Conservation (phyloP, 2,888 invertebrate genomes). For the Lasioglossum villosulum region DNA sequence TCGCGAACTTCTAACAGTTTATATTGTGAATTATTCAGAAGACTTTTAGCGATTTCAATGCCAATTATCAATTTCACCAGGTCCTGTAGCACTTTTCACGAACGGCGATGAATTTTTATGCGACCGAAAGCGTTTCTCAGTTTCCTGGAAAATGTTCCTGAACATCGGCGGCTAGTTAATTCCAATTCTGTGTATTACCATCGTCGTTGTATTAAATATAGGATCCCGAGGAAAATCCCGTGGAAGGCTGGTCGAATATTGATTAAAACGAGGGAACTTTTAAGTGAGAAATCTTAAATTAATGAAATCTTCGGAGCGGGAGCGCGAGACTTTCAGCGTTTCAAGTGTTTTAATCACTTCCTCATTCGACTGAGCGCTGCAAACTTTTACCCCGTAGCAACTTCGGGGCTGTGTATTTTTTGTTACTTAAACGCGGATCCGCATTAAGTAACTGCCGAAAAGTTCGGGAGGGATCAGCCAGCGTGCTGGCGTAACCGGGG, state of each 20-base stretch:
- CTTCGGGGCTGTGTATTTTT: constrained; percentile 12
- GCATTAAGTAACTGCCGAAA: background rate
- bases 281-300: constrained; percentile 39
- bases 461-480: background rate
- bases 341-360: constrained; percentile 40
- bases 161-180: background rate
- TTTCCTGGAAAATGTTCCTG: background rate
- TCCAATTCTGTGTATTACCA: background rate
- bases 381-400: constrained; percentile 22
- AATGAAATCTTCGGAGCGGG: constrained; percentile 33
- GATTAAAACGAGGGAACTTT: constrained; percentile 39
- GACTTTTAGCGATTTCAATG: too few relatives aligned
- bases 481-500: background rate
- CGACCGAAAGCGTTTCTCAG: background rate
- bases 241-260: constrained; percentile 33
- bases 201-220: constrained; percentile 16
- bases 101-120: background rate
- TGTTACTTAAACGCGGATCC: constrained; percentile 9
- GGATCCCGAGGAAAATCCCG: background rate
- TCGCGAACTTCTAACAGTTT: background rate
- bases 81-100: background rate
- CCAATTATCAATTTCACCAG: background rate
- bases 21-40: background rate
- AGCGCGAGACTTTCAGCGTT: constrained; percentile 15
- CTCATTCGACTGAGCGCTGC: background rate